phyloP scores from a whole-genome alignment of 2,113 vertebrate species.

The Gasterosteus aculeatus region DNA sequence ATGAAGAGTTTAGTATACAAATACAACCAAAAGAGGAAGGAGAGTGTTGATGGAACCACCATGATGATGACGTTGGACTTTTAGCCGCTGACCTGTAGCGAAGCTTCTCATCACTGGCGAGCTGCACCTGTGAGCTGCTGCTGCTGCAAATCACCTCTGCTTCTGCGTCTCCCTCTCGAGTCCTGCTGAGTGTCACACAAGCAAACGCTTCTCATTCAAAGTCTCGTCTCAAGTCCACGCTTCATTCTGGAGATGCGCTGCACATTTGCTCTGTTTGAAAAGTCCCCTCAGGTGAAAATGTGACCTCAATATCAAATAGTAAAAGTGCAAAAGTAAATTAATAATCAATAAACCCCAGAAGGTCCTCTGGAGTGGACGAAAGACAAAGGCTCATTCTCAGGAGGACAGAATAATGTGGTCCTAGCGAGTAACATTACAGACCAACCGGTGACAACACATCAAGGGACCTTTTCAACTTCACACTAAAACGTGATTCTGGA shows the following conservation, averaged over 20 bases:
- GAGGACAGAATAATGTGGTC: neutral
- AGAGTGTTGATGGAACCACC: neutral
- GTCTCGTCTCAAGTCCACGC: neutral
- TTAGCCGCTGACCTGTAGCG: neutral
- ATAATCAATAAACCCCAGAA: neutral
- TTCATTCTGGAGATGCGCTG: too few species aligned
- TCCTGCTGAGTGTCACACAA: neutral
- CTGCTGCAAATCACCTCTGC: slow-evolving; percentile 18
- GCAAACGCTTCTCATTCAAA: neutral
- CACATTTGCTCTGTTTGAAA: neutral
- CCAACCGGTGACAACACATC: neutral
- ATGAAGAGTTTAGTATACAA: too few species aligned
- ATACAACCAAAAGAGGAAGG: too few species aligned
- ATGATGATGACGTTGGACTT: neutral
- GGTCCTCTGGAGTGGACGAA: neutral
- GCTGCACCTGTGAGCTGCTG: slow-evolving; percentile 20
- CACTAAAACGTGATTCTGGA: neutral
- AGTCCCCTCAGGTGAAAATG: neutral
- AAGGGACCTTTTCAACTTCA: neutral
- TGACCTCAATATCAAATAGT: neutral
- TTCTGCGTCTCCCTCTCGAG: neutral
- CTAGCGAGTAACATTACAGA: neutral
- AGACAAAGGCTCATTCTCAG: neutral
- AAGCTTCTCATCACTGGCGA: slow-evolving; percentile 12
- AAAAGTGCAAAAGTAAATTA: neutral